Base-by-base conservation (phyloP, 2,888 invertebrate species). In the Ophraella communa region DNA sequence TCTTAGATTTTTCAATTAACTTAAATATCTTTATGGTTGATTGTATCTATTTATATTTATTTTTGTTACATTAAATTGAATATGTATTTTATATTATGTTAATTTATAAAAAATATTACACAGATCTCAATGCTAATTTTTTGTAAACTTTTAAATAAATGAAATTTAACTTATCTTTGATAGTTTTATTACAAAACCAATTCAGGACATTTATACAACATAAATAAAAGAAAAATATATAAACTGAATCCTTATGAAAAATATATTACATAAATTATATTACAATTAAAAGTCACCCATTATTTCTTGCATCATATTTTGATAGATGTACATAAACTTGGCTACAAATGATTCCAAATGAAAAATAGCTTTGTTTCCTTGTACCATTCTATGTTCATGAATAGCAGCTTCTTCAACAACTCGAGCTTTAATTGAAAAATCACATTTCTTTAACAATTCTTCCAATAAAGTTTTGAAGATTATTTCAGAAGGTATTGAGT, bases 341-440 rank as follows among this genome's bases (percentile, higher is more conserved):
- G 96, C 96, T 52, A 97, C 91, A 85, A 99, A 99, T 2, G 97
- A 97, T 83, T 99, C 99, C 57, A 99, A 85, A 81, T 99, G 98
- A 78, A 96, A 97, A 75, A 99, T 97, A 20, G 93, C 89, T 83
- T 98, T 98, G 74, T 92, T 94, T 17, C 98, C 98, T 60, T 91
- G 87, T 75, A 92, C 90, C 87, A 98, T 91, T 72, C 95, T 88
- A 79, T 98, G 95, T 80, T 99, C 98, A 83, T 93, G 96, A 65
- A 88, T 87, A 0, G 97, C 95, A 8, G 98, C 98, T 76, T 90
- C 85, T 68, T 90, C 89, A 0, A 94, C 90, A 3, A 98, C 89
- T 82, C 94, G 90, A 7, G 90, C 89, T 83, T 95, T 96, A 77
- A 98, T 86, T 49, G 91, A 87, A 80, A 93, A 91, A 83, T 98